phyloP scores from a whole-genome alignment of 2,888 invertebrate genomes.

The Dasysyrphus albostriatus region DNA sequence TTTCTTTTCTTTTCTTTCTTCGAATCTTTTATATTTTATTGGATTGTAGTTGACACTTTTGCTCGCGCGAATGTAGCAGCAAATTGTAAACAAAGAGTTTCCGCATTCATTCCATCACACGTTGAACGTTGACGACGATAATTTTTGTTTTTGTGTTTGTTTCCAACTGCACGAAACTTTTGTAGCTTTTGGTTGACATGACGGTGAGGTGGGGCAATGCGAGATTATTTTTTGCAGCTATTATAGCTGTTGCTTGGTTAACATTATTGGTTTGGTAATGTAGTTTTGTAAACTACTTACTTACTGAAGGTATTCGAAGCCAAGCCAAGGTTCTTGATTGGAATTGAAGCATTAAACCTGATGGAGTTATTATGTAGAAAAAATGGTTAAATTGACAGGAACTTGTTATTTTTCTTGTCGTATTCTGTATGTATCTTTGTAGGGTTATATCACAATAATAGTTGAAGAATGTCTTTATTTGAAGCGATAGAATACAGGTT shows the following conservation, averaged over 20 bases:
- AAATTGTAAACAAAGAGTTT: constrained; percentile 73
- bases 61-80: constrained; percentile 46
- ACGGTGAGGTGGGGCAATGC: no score
- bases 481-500: constrained; percentile 38
- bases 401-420: constrained; percentile 51
- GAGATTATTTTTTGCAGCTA: not conserved
- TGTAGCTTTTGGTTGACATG: constrained; percentile 15
- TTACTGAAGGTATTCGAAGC: not conserved
- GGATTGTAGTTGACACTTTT: constrained; percentile 72
- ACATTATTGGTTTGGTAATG: not conserved
- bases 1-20: constrained; percentile 18
- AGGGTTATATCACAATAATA: constrained; percentile 44
- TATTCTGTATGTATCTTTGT: not conserved
- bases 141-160: constrained; percentile 4
- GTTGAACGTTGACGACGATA: constrained; percentile 41
- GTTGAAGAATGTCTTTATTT: constrained; percentile 49
- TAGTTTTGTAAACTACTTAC: constrained; percentile 11
- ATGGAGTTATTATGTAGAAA: constrained; percentile 59
- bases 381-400: constrained; percentile 54
- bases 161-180: constrained; percentile 61
- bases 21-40: constrained; percentile 57
- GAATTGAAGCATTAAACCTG: constrained; percentile 58
- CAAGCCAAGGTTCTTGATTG: constrained; percentile 71
- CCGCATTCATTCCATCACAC: constrained; percentile 71
- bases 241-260: constrained; percentile 20